phyloP scores from a whole-genome alignment of 1,140 invertebrate species.

The Tetragonula clypearis region DNA sequence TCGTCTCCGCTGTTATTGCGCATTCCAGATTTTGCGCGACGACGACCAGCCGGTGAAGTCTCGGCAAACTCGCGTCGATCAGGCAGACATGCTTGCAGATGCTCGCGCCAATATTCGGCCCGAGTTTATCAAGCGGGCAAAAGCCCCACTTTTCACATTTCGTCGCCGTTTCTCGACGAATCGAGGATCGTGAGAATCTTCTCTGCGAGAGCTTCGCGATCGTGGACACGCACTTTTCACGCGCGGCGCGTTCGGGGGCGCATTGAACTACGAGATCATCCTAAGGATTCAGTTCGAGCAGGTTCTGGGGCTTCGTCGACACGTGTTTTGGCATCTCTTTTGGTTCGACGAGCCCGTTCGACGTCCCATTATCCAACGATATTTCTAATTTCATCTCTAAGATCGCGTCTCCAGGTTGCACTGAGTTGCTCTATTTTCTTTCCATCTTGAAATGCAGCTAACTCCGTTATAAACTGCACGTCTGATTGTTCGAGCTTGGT shows the following conservation, averaged over 20 bases:
- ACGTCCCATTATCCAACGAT: not conserved
- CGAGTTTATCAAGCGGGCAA: no score
- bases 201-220: not conserved
- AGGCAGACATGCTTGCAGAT: no score
- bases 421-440: no score
- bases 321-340: conserved; percentile 15
- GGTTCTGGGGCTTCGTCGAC: conserved; percentile 48
- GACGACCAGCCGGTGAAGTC: not conserved
- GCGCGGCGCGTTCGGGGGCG: not conserved
- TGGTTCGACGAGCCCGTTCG: conserved; percentile 13
- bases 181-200: not conserved
- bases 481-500: no score
- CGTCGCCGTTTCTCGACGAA: not conserved
- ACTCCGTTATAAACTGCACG: no score
- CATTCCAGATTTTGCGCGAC: conserved; percentile 3
- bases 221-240: no score
- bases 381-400: not conserved
- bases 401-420: not conserved
- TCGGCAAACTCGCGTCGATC: no score
- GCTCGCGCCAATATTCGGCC: no score
- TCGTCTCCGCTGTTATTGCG: not conserved
- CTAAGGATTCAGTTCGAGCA: conserved; percentile 46
- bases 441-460: no score
- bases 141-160: not conserved
- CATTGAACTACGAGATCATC: conserved; percentile 30